Evolutionary conservation across 1,140 invertebrate genomes (phyloP), one percentile per base, ranked within the genome.

Genomic region (Antheraea mylitta): DNA sequence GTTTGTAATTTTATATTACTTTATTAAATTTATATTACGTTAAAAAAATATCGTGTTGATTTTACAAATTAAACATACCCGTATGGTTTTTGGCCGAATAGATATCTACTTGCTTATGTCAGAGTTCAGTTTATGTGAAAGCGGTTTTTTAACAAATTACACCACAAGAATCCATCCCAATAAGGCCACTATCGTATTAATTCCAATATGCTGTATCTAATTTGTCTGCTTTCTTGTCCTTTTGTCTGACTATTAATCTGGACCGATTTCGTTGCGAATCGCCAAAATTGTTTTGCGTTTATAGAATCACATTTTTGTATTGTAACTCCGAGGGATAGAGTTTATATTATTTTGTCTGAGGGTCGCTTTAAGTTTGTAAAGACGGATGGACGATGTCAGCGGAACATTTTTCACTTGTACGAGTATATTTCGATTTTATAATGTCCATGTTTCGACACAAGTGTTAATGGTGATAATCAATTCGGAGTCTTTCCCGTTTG

Each of bases 401-500:
- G 71, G 71, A 77, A 76, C 79, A 85, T 85, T 80, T 81, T 78
- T 82, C 76, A 85, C 81, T 72, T 63, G 71, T 82, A 77, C 76
- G 75, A 82, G 69, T 79, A 67, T 69, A 75, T 73, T 80, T 75
- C 68, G 73, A 75, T 75, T 78, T 80, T 79, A 53, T 80, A 79
- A 83, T 79, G 78, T 74, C 73, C 75, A 73, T 85, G 83, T 85
- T 83, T 80, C 83, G 74, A 84, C 85, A 81, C 79, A 75, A 75
- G 70, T 68, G 75, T 74, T 87, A 87, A 87, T 87, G 80, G 80
- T 81, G 74, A 81, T 82, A 83, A 87, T 87, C 85, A 87, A 85
- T 87, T 85, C 79, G 69, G 65, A 69, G 69, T 71, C 74, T 83
- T 77, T 70, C 72, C 72, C 66, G 68, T 75, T 76, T 74, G 70